Conservation (phyloP, 2,797 vertebrate genomes). For the Mionectes olivaceus region DNA sequence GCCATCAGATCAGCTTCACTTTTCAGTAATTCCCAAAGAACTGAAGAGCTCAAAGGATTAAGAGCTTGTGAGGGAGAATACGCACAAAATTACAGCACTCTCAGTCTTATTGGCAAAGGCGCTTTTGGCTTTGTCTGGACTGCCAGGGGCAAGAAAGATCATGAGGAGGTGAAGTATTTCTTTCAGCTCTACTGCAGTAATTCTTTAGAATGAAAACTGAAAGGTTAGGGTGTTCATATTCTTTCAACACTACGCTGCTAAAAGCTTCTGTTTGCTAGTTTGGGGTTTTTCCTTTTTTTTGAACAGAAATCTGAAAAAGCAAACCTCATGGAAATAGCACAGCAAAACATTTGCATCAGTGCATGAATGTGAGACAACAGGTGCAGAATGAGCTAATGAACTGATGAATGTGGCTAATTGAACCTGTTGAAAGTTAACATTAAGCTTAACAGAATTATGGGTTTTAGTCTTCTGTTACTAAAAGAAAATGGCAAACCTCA, state of each 20-base stretch:
- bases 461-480: background rate
- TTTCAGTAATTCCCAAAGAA: constrained; percentile 37
- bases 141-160: constrained; percentile 78
- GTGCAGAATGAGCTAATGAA: background rate
- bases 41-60: constrained; percentile 85
- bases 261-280: background rate
- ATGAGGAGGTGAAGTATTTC: constrained; percentile 82
- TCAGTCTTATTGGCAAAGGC: constrained; percentile 89
- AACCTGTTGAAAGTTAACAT: background rate
- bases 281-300: background rate
- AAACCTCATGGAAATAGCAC: background rate
- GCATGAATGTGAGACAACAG: background rate
- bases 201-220: background rate
- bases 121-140: constrained; percentile 96
- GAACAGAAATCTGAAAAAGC: background rate
- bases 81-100: constrained; percentile 84
- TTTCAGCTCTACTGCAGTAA: background rate
- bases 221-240: background rate
- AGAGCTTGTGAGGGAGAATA: constrained; percentile 90
- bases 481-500: background rate
- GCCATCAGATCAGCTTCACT: constrained; percentile 40
- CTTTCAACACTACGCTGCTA: background rate
- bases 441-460: background rate
- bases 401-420: background rate
- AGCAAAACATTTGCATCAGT: background rate